Evolutionary conservation across 2,888 invertebrate species (phyloP).

Genomic region (Seira sanloemensis): DNA sequence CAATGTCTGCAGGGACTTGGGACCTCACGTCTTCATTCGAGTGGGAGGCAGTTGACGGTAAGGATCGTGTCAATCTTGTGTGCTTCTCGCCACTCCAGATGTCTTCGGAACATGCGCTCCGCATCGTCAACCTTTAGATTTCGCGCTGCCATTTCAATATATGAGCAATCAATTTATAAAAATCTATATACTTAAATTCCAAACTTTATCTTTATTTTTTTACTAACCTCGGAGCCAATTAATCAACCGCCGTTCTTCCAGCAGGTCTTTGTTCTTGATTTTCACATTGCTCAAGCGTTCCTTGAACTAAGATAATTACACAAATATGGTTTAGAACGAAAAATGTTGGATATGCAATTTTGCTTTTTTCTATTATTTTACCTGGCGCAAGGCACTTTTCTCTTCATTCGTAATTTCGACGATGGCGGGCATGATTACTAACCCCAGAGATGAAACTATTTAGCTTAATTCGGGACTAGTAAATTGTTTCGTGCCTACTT

Average conservation of each 20-base stretch:
- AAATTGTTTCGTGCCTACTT: too few species aligned
- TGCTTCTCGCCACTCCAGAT: slow-evolving; percentile 60
- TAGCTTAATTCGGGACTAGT: too few species aligned
- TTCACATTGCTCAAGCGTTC: neutral
- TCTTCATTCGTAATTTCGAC: neutral
- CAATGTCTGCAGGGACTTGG: slow-evolving; percentile 40
- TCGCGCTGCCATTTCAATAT: slow-evolving; percentile 21
- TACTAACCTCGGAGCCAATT: slow-evolving; percentile 30
- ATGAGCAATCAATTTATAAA: too few species aligned
- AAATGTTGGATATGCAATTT: too few species aligned
- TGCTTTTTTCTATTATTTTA: neutral
- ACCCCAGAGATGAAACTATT: too few species aligned
- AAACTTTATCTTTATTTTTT: neutral
- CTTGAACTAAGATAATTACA: neutral
- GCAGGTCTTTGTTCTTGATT: neutral
- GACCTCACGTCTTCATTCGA: neutral
- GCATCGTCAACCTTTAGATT: slow-evolving; percentile 17
- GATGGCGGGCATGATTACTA: neutral
- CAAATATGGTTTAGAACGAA: neutral
- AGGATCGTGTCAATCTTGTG: slow-evolving; percentile 60
- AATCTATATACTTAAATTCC: neutral
- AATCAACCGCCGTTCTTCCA: slow-evolving; percentile 30
- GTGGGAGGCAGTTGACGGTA: slow-evolving; percentile 18
- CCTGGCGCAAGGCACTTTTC: neutral
- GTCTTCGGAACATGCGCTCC: slow-evolving; percentile 37